Base-by-base conservation (phyloP, 2,113 vertebrate genomes). In the Camelus bactrianus region DNA sequence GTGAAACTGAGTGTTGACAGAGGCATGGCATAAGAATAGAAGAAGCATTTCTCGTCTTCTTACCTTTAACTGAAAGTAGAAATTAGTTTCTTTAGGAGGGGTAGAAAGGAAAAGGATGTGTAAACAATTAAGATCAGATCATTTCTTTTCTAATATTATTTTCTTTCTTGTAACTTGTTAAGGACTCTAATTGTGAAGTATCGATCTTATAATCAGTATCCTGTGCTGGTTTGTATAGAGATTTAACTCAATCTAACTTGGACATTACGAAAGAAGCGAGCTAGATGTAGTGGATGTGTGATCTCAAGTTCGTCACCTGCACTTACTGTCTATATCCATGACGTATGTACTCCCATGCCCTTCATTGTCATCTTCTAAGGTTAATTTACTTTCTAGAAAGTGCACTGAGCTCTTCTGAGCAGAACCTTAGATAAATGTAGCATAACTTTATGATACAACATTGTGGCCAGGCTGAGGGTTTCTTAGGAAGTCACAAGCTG, bases 71-170 rank as follows among this genome's bases (percentile, higher is more conserved):
- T 60, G 5, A 89, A 81, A 91, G 32, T 52, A 3, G 54, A 89
- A 89, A 75, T 58, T 22, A 64, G 4, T 64, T 80, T 96, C 11
- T 48, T 72, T 35, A 26, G 16, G 16, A 9, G 9, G 12, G 46
- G 0, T 64, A 20, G 87, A 87, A 20, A 60, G 6, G 19, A 48
- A 92, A 48, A n/a, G 0, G 0, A 5, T 90, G 70, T 20, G 14
- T 10, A 52, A 93, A 72, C 42, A 50, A 38, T 89, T 42, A 64
- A 52, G 26, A 50, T 73, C 26, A 50, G 62, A 1, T 81, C 46
- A 6, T 93, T 89, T 93, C 15, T 70, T 89, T 90, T 94, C 35
- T 69, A 79, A 70, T 85, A 30, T 72, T 67, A 75, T 70, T 97
- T 85, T 70, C 3, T 90, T 62, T 64, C 3, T 67, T 46, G 0